Percentiles rank a stretch among this genome's conserved stretches.
Conservation (phyloP, 2,113 vertebrate species). For the Poeciliopsis prolifica region DNA sequence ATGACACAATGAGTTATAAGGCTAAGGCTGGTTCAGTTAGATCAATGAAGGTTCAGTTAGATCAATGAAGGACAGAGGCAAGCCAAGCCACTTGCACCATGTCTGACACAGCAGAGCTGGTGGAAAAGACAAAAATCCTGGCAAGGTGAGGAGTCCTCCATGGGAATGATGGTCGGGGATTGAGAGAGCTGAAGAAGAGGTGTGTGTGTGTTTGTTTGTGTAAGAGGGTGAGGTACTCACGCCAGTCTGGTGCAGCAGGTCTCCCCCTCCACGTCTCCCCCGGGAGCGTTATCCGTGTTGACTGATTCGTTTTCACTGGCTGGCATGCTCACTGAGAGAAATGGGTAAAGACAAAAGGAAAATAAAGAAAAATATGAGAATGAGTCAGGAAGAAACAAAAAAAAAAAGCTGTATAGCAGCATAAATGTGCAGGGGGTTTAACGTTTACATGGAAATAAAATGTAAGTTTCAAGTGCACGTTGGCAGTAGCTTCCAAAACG, state of each 20-base stretch:
- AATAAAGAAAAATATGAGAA: conserved; percentile 12
- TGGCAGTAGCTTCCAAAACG: neutral
- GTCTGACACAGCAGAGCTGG: conserved; percentile 12
- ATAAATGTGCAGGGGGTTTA: neutral
- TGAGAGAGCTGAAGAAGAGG: conserved; percentile 17
- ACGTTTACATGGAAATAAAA: neutral
- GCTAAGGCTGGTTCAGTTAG: conserved; percentile 12
- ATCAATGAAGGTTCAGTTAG: conserved; percentile 31
- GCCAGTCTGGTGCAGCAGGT: conserved; percentile 94
- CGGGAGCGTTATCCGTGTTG: conserved; percentile 95
- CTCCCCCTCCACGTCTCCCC: conserved; percentile 93
- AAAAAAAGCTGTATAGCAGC: neutral
- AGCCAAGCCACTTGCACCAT: conserved; percentile 2
- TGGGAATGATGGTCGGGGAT: conserved; percentile 26
- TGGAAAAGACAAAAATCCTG: neutral
- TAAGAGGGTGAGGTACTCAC: conserved; percentile 83
- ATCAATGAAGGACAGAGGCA: conserved; percentile 24
- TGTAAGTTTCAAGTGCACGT: neutral
- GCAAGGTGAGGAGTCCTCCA: conserved; percentile 17
- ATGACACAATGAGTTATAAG: conserved; percentile 13
- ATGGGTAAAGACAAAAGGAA: conserved; percentile 7
- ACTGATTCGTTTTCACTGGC: conserved; percentile 98
- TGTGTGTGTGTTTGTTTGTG: conserved; percentile 1
- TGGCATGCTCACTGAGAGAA: conserved; percentile 94
- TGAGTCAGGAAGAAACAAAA: conserved; percentile 23